Base-by-base conservation (phyloP, 2,888 invertebrate species). In the Lasius fuliginosus region DNA sequence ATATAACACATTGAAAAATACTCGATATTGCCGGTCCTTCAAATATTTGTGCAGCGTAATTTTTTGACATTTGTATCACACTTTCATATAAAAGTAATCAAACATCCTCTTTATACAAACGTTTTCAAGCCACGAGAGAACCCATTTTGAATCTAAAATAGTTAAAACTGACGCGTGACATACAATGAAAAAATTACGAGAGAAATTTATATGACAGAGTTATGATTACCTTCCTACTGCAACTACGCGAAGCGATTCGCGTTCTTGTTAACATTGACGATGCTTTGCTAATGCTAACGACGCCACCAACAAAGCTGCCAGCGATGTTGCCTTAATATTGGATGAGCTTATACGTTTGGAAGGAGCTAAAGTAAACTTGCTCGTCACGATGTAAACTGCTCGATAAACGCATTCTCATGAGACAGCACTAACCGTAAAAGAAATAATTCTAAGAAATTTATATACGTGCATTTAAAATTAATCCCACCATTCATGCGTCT, bases 351-450 rank as follows among this genome's bases (percentile, higher is more conserved):
- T 73, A 36, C 79, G 75, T 81, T 73, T 46, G 79, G 36, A 73
- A 79, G 36, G 60, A 46, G 46, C 79, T 30, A 73, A 73, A 33
- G 74, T 73, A 79, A 79, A 79, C 60, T 74, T 74, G 60, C 60
- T 49, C 74, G 74, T 79, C 60, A 79, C 79, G 74, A 74, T 74
- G 27, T 33, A 81, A 79, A 81, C 79, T 74, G 75, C 12, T 73
- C 79, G 46, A 81, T 46, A 81, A 81, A 40, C 46, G 33, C 42
- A 11, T 30, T 4, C 30, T 33, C 64, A 42, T 6, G 30, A 53
- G 15, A 60, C 64, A 82, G 9, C 23, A 27, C 15, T 23, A 9
- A 27, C n/a, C 33, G 27, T 15, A 1, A 30, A 33, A n/a, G 23
- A 53, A 68, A 56, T 36, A 33, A 30, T 23, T 73, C 60, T 60